phyloP scores from a whole-genome alignment of 2,888 invertebrate genomes.

The Synergus laeviventris region DNA sequence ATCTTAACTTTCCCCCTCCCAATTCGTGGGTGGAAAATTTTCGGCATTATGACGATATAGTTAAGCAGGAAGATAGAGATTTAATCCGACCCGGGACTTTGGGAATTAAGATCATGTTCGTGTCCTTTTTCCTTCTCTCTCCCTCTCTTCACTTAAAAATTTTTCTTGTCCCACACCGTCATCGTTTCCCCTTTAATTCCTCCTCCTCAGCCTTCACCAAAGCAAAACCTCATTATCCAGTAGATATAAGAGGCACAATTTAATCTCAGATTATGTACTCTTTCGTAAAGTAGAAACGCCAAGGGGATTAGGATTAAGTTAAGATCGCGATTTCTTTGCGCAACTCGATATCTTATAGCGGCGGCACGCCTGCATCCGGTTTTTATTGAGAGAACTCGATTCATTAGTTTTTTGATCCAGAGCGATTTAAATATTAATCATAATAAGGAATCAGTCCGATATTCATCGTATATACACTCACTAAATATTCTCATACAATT shows the following conservation, averaged over 20 bases:
- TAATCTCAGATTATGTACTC: conserved; percentile 72
- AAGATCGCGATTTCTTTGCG: conserved; percentile 60
- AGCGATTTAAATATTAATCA: background rate
- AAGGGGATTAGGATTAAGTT: conserved; percentile 73
- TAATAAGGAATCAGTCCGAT: no score
- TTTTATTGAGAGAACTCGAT: conserved; percentile 53
- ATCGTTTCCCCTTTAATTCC: background rate
- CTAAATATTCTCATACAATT: no score
- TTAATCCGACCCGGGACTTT: conserved; percentile 53
- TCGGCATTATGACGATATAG: conserved; percentile 51
- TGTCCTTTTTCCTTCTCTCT: conserved; percentile 42
- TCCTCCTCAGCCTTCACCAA: no score
- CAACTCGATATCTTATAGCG: conserved; percentile 60
- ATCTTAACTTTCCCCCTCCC: conserved; percentile 67
- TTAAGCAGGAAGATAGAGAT: conserved; percentile 69
- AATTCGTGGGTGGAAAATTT: conserved; percentile 61
- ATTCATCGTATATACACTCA: no score
- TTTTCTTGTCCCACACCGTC: conserved; percentile 16
- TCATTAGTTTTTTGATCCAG: background rate
- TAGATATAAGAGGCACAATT: conserved; percentile 57
- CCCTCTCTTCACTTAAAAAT: conserved; percentile 32
- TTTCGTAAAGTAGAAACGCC: conserved; percentile 63
- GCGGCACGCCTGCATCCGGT: conserved; percentile 54
- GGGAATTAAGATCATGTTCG: conserved; percentile 69
- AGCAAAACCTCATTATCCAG: conserved; percentile 31